Conservation (phyloP, 2,888 invertebrate genomes). For the Lasioglossum marginatum region DNA sequence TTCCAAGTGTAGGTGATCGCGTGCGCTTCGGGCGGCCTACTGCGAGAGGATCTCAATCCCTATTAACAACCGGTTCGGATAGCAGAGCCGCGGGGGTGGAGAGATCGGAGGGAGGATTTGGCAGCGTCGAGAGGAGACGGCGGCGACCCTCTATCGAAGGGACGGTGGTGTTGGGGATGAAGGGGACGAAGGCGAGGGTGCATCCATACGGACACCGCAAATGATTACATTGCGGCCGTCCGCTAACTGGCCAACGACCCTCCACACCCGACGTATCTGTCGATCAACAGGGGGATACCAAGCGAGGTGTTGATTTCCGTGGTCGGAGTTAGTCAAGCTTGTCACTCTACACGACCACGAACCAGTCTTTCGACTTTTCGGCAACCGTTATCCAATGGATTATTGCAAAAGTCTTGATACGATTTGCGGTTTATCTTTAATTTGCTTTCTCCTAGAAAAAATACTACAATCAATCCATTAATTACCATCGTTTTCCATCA, state of each 20-base stretch:
- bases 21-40: conserved; percentile 52
- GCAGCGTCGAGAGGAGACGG: conserved; percentile 53
- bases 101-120: conserved; percentile 65
- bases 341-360: conserved; percentile 30
- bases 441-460: too few relatives aligned
- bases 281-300: conserved; percentile 75
- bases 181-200: conserved; percentile 19
- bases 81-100: conserved; percentile 37
- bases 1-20: conserved; percentile 49
- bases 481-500: too few relatives aligned
- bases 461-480: too few relatives aligned
- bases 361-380: conserved; percentile 50
- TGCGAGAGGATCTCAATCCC: conserved; percentile 64
- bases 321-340: conserved; percentile 61
- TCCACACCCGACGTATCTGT: conserved; percentile 69
- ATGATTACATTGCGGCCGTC: conserved; percentile 83
- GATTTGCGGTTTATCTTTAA: too few relatives aligned
- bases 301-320: conserved; percentile 68
- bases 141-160: conserved; percentile 25
- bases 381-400: neutral
- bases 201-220: conserved; percentile 81
- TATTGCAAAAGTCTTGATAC: too few relatives aligned
- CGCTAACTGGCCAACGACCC: conserved; percentile 81
- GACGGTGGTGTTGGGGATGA: neutral
- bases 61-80: conserved; percentile 69